phyloP scores from a whole-genome alignment of 2,888 invertebrate genomes.

The Lumbricus terrestris region DNA sequence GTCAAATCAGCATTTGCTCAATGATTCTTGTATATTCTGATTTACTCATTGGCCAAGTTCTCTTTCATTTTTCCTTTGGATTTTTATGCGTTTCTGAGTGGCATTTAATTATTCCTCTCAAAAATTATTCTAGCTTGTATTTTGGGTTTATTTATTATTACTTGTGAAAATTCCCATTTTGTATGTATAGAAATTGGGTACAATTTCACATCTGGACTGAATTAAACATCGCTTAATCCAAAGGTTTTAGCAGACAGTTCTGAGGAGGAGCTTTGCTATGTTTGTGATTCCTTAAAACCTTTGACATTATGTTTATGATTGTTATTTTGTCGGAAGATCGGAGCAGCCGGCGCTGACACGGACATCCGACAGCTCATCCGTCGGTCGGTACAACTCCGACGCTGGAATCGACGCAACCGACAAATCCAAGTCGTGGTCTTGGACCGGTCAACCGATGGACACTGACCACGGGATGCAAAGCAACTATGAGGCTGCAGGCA shows the following conservation, averaged over 20 bases:
- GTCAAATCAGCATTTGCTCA: no score
- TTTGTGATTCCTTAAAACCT: neutral
- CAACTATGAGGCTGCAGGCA: neutral
- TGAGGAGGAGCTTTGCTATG: neutral
- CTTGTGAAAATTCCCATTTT: neutral
- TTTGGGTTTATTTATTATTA: neutral
- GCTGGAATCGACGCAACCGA: neutral
- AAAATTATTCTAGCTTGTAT: neutral
- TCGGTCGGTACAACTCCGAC: neutral
- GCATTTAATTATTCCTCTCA: neutral
- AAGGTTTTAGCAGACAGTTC: neutral
- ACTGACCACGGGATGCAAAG: neutral
- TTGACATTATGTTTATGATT: neutral
- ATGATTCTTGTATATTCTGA: no score
- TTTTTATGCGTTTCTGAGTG: no score
- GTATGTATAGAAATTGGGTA: neutral
- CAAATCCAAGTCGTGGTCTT: neutral
- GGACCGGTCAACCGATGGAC: neutral
- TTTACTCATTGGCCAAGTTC: no score
- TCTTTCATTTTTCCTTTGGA: no score
- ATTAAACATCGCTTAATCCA: neutral
- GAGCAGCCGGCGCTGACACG: slow-evolving; percentile 8
- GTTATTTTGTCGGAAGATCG: neutral
- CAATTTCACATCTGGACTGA: neutral
- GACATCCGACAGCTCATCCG: neutral